These are phyloP conservation scores for Neosilurus mollespiculum DNA, from an alignment of 2,797 vertebrate species.

Conservation along the genomic window DNA sequence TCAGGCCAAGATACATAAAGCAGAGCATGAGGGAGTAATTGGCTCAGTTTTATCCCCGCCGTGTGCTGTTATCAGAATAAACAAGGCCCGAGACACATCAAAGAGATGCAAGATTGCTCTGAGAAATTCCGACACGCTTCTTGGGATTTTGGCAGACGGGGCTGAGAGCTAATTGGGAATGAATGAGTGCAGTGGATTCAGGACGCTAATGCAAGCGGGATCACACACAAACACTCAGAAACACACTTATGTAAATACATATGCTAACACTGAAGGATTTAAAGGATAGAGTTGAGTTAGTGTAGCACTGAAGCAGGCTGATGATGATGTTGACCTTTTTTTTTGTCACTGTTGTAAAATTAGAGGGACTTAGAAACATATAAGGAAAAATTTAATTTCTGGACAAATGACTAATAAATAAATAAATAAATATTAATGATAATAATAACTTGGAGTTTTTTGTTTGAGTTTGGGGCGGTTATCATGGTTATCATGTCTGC, in stretches of 20 bases:
- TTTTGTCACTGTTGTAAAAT: background rate
- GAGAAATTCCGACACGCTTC: slow-evolving; percentile 37
- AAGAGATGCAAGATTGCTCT: slow-evolving; percentile 27
- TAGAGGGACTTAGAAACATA: background rate
- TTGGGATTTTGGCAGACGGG: slow-evolving; percentile 27
- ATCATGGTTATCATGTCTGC: no score
- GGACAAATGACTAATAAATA: no score
- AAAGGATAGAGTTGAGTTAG: background rate
- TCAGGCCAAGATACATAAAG: slow-evolving; percentile 57
- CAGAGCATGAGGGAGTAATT: slow-evolving; percentile 47
- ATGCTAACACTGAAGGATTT: background rate
- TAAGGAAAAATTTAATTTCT: background rate
- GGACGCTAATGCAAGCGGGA: background rate
- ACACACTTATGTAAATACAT: slow-evolving; percentile 14
- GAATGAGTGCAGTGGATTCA: slow-evolving; percentile 17
- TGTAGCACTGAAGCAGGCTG: background rate
- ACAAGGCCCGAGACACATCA: slow-evolving; percentile 26
- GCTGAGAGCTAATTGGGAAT: slow-evolving; percentile 23
- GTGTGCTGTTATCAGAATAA: slow-evolving; percentile 45
- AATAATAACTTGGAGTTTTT: no score
- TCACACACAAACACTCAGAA: slow-evolving; percentile 23
- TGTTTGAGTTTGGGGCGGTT: background rate
- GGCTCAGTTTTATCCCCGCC: slow-evolving; percentile 18
- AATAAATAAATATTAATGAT: no score
- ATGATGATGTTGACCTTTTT: background rate